Evolutionary conservation across 2,113 vertebrate genomes (phyloP), one percentile per base, ranked within the genome.

Genomic region (Scortum barcoo): DNA sequence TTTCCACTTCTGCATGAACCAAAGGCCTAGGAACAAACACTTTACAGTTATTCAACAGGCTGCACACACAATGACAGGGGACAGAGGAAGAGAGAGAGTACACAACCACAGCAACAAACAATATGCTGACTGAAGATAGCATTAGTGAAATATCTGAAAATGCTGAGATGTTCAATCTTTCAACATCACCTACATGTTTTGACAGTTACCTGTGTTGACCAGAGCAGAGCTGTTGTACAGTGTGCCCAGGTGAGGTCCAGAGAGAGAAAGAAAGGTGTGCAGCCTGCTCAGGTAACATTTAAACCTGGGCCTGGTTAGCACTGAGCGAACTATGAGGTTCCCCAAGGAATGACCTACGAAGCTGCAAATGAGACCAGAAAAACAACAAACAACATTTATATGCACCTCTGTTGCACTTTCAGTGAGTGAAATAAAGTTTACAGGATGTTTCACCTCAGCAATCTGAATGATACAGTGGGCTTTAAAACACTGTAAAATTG

Each of bases 1-100:
- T 94, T 99, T 99, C 98, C 98, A 99, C 90, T 99, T 99, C 94
- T 99, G 98, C 98, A 99, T 99, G 94, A 99, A 99, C 98, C 98
- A 99, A 74, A 99, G 96, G 67, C 98, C 98, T 99, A 83, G 3
- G 8, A 73, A 71, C 3, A 72, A 75, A 73, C 40, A 66, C 17
- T 58, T 17, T 30, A 65, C 12, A 44, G 33, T 46, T 70, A 75
- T 9, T 58, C 1, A 13, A 76, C 22, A 61, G 30, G 44, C 14
- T 73, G 44, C 3, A 54, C 30, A n/a, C 44, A 20, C 48, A 30
- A 20, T 44, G 40, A 80, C n/a, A 63, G 22, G 50, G 24, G 22
- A 74, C 5, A 38, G 6, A 63, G 22, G 68, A 5, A 77, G 14
- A 63, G 22, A 72, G 7, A 77, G 14, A 72, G 10, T 66, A 68